Evolutionary conservation across 2,113 vertebrate species (phyloP).

Genomic region (Pristiophorus japonicus): DNA sequence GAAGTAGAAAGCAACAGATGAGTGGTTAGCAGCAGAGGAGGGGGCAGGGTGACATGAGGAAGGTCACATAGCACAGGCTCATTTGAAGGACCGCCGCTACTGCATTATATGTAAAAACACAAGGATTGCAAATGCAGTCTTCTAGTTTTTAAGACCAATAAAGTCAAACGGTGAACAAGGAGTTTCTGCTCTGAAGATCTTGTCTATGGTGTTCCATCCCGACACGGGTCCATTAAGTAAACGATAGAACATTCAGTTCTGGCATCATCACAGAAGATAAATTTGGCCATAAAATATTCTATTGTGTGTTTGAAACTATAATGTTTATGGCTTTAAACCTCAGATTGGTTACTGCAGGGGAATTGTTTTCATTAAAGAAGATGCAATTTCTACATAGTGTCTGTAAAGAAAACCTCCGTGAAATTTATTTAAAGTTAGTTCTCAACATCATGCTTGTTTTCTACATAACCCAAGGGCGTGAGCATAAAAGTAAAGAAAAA

Average conservation of each 20-base stretch:
- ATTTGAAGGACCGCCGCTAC: too few species aligned
- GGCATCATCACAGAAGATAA: background rate
- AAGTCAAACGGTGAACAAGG: background rate
- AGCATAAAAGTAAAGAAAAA: background rate
- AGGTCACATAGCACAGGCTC: too few species aligned
- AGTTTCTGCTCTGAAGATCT: background rate
- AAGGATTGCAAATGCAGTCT: background rate
- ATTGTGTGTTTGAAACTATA: conserved; percentile 2
- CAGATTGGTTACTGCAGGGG: background rate
- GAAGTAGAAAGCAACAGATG: too few species aligned
- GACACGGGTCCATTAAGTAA: background rate
- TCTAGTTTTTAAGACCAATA: background rate
- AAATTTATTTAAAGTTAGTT: conserved; percentile 32
- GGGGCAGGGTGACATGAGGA: too few species aligned
- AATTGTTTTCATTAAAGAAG: conserved; percentile 15
- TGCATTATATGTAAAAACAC: too few species aligned
- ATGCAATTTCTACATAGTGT: background rate
- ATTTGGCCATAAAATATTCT: conserved; percentile 7
- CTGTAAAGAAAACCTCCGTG: background rate
- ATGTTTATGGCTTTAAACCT: conserved; percentile 5
- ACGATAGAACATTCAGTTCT: background rate
- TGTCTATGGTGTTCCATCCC: background rate
- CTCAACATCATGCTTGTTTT: background rate
- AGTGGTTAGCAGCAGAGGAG: too few species aligned
- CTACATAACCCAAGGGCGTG: background rate